Conservation (phyloP, 1,140 invertebrate genomes). For the Oncopeltus fasciatus region DNA sequence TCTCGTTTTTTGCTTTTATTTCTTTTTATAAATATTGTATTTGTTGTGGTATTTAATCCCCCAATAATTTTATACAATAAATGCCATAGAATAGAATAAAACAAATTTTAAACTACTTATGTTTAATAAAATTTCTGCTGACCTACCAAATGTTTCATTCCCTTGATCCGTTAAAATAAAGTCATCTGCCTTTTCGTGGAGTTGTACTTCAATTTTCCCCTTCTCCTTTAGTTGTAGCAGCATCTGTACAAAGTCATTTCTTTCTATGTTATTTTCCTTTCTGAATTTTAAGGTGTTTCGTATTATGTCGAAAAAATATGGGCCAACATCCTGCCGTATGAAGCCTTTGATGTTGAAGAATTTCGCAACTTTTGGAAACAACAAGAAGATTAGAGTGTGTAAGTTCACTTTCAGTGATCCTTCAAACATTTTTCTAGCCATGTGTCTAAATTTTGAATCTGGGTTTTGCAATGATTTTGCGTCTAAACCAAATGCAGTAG, state of each 20-base stretch:
- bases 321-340: constrained; percentile 10
- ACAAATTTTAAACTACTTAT: too few relatives aligned
- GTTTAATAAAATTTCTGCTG: neutral
- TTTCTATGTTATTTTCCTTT: constrained; percentile 10
- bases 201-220: neutral
- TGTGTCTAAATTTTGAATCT: constrained; percentile 32
- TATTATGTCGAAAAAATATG: constrained; percentile 21
- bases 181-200: neutral
- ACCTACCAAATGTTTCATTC: neutral
- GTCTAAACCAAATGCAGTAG: constrained; percentile 41
- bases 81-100: too few relatives aligned
- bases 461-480: constrained; percentile 36
- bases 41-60: too few relatives aligned
- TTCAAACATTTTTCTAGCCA: constrained; percentile 28
- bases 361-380: constrained; percentile 14
- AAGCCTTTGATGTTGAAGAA: neutral
- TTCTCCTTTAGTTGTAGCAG: constrained; percentile 22
- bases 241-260: constrained; percentile 26
- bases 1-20: too few relatives aligned
- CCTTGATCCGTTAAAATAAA: too few relatives aligned
- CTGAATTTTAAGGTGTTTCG: constrained; percentile 22
- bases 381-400: neutral
- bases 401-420: neutral
- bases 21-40: too few relatives aligned
- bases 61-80: too few relatives aligned